Evolutionary conservation across 2,888 invertebrate species (phyloP), one percentile per base, ranked within the genome.

Genomic region (Nudaria mundana): DNA sequence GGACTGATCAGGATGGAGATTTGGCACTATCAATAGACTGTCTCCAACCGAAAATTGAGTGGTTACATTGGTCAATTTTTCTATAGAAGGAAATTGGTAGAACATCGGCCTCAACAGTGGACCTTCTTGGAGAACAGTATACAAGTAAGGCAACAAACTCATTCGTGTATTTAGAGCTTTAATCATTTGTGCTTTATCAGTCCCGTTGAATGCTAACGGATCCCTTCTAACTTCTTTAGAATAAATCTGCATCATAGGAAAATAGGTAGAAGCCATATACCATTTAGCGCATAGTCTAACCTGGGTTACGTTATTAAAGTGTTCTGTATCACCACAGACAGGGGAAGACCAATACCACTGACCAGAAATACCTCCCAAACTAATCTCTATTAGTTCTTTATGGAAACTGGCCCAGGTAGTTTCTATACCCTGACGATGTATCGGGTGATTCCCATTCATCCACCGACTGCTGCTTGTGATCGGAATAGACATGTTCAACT

Each of bases 201-300:
- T 88, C 1, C 81, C 82, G 13, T 69, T 56, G 36, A 92, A 88
- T 11, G 81, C 79, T 3, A 79, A 44, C 1, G 91, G 90, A 63
- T 90, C 81, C 62, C 89, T 74, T 6, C 63, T 46, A 18, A 72
- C 66, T 3, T 52, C 10, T 41, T 76, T 82, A 0, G 91, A 90
- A 37, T 89, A 79, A 28, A 91, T 82, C 46, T 89, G 82, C 20
- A 92, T 80, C 53, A 92, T 70, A 0, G 94, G 94, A 61, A 93
- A 82, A 33, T 91, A 92, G 0, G 91, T 90, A 0, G 92, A 92
- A 4, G 93, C 87, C 69, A 92, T 88, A 48, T 92, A 92, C 94
- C 94, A 94, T 49, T 92, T 87, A 0, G 92, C 69, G 49, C 94
- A 94, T 3, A 93, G 66, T 8, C 71, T 71, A 8, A 81, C 77